These are phyloP conservation scores for Styela clava DNA, from an alignment of 23 tunicate genomes.

Conservation along the genomic window DNA sequence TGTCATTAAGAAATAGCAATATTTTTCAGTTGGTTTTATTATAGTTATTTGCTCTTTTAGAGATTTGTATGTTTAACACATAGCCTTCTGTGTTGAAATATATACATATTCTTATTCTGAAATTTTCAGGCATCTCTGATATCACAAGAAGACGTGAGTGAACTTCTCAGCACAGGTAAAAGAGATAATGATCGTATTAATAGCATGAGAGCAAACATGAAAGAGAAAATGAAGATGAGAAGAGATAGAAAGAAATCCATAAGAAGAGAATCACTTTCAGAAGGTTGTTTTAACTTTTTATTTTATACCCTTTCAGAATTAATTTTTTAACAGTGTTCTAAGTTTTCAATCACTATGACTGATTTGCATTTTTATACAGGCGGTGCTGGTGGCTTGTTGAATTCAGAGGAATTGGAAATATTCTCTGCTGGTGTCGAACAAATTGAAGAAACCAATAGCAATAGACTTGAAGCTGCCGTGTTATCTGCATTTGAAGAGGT, in stretches of 20 bases:
- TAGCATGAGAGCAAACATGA: slow-evolving; percentile 70
- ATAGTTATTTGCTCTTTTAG: too few relatives aligned
- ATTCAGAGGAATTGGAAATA: slow-evolving; percentile 39
- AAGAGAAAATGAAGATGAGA: slow-evolving; percentile 68
- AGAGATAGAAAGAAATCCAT: slow-evolving; percentile 58
- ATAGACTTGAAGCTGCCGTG: slow-evolving; percentile 46
- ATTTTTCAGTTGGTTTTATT: too few relatives aligned
- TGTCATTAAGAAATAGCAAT: too few relatives aligned
- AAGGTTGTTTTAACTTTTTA: slow-evolving; percentile 21
- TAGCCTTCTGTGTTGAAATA: too few relatives aligned
- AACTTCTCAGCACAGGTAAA: slow-evolving; percentile 27
- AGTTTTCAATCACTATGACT: too few relatives aligned
- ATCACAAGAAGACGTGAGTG: slow-evolving; percentile 34
- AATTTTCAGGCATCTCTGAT: slow-evolving; percentile 50
- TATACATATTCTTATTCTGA: too few relatives aligned
- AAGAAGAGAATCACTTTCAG: slow-evolving; percentile 34
- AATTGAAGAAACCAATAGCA: slow-evolving; percentile 20
- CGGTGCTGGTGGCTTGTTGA: background rate
- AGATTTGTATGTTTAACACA: too few relatives aligned
- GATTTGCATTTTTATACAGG: too few relatives aligned
- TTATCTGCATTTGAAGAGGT: slow-evolving; percentile 60
- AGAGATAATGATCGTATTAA: slow-evolving; percentile 31
- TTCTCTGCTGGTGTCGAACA: slow-evolving; percentile 43
- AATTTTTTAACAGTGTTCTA: too few relatives aligned
- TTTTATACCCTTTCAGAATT: background rate